phyloP scores from a whole-genome alignment of 2,113 vertebrate species.

The Mustela lutreola region DNA sequence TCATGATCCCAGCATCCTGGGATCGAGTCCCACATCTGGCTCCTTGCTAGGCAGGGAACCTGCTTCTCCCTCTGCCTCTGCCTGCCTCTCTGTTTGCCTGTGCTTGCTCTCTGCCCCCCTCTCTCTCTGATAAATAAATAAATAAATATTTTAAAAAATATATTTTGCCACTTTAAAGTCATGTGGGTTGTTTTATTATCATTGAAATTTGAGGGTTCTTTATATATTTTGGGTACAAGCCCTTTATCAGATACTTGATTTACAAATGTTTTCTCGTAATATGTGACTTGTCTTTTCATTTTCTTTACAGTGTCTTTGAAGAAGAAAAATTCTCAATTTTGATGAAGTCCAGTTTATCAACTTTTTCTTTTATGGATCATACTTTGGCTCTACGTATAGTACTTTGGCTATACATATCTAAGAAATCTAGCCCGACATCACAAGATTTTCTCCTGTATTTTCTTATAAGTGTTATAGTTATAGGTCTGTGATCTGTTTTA shows the following conservation, averaged over 20 bases:
- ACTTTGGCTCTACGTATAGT: not conserved
- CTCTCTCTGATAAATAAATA: no score
- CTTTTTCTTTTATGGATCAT: not conserved
- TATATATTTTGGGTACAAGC: not conserved
- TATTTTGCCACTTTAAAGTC: not conserved
- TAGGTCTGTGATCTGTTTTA: not conserved
- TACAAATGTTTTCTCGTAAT: not conserved
- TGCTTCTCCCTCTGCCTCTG: no score
- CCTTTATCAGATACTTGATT: not conserved
- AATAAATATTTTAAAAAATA: not conserved
- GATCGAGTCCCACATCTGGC: no score
- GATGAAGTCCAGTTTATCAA: not conserved
- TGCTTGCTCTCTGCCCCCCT: no score
- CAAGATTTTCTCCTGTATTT: not conserved
- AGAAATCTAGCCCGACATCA: not conserved
- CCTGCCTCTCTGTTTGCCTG: no score
- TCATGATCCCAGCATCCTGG: no score
- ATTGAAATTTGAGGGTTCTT: not conserved
- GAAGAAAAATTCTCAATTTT: not conserved
- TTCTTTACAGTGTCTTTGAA: not conserved
- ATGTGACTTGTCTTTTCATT: not conserved
- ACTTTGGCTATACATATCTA: not conserved
- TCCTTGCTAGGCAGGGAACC: no score
- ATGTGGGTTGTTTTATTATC: not conserved
- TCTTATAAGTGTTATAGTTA: not conserved